Evolutionary conservation across 2,113 vertebrate species (phyloP), one percentile per base, ranked within the genome.

Genomic region (Carettochelys insculpta): DNA sequence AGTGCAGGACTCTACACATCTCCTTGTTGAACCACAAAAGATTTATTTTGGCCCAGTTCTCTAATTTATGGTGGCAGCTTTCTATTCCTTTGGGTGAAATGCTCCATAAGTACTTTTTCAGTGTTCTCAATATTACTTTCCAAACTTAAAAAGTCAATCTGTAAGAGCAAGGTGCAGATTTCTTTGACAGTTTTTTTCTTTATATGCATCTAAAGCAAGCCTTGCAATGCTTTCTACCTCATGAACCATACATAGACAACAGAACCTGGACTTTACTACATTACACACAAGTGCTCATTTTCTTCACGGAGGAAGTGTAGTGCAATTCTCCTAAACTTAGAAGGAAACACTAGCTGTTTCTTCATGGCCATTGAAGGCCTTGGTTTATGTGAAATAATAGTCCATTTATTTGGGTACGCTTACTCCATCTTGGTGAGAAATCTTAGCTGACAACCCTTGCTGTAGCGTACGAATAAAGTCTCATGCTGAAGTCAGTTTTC

Each of bases 61-160:
- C n/a, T n/a, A n/a, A n/a, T n/a, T 58, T 11, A 88, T 50, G 8
- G 77, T 92, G 31, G 45, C 80, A 29, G 90, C 90, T 14, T 91
- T 95, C 65, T 89, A 88, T 27, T 92, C 91, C 77, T 38, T 29
- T 68, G 53, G 47, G 50, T 94, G 45, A 95, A 94, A 38, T 92
- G 82, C 47, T 91, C 85, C 6, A 86, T 92, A 38, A 85, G 20
- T 34, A 92, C 78, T 54, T 77, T 77, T 29, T n/a, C 47, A 22
- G 41, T 80, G 38, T 80, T 77, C 48, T 51, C 51, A 19, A 48
- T 54, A n/a, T 89, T 58, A 34, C 43, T 48, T 77, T 89, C 77
- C 25, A 92, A 38, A 19, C 56, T 58, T 41, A 85, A 43, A 27
- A 85, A 92, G 53, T 85, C 86, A 50, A 22, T 81, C 82, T 29